Base-by-base conservation (phyloP, 2,888 invertebrate species). In the Drosophila nr. perissopoda region DNA sequence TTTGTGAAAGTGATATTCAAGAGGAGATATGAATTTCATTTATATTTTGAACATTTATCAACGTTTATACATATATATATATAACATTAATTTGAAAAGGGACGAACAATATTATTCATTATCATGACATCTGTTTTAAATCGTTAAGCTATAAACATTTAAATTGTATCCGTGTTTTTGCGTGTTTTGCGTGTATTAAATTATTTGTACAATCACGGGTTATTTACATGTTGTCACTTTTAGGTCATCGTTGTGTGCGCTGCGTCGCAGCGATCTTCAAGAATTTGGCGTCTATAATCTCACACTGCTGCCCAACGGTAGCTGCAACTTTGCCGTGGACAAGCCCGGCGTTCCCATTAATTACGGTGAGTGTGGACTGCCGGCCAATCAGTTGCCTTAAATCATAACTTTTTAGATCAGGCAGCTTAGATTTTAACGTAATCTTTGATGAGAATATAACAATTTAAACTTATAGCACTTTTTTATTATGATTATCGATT, bases 271-370 rank as follows among this genome's bases (percentile, higher is more conserved):
- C 36, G 54, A 94, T 66, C 91, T 96, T 80, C 95, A 95, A 2
- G 95, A 97, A 93, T 96, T 96, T 87, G 97, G 97, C 6, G 95
- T 96, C 62, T 97, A 97, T 91, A 94, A 95, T 69, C 92, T 96
- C 52, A 94, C 94, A 46, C 92, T 95, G 2, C 91, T 93, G 21
- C 88, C 92, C 6, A 94, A 94, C 48, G 94, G 91, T 13, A 91
- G 93, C 42, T 96, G 96, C 86, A 91, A 93, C 33, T 91, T 96
- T 54, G 85, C 89, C n/a, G 94, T 94, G 0, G 91, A 94, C 29
- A 94, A 94, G 83, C 94, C 95, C 68, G 95, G 97, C 4, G 96
- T 96, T 33, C 95, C 96, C 92, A 95, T 96, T 78, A 96, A 96
- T 92, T 94, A 95, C 88, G 92, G 92, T 92, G 67, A 72, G 88